Conservation (phyloP, 2,113 vertebrate genomes). For the Planiliza haematocheilus region DNA sequence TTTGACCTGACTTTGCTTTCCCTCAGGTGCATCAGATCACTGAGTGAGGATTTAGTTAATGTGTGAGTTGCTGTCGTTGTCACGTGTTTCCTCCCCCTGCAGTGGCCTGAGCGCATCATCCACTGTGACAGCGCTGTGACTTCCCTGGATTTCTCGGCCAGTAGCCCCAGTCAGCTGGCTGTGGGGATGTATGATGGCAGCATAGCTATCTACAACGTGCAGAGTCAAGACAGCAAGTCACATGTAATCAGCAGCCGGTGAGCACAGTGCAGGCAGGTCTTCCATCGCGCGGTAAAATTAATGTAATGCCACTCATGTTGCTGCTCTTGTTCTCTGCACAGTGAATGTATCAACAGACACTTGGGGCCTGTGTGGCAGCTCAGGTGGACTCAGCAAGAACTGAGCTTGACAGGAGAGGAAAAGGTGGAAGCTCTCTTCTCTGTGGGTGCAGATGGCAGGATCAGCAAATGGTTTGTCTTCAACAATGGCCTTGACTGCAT, state of each 20-base stretch:
- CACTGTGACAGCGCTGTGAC: conserved; percentile 84
- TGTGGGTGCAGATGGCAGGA: conserved; percentile 88
- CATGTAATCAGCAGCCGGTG: conserved; percentile 82
- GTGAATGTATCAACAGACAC: conserved; percentile 86
- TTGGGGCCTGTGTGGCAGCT: conserved; percentile 89
- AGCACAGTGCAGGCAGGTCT: background rate
- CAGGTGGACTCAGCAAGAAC: conserved; percentile 87
- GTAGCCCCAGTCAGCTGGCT: conserved; percentile 84
- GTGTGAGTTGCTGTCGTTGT: background rate
- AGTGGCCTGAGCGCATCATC: conserved; percentile 93
- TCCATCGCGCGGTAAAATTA: background rate
- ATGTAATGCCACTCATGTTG: background rate
- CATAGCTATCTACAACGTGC: conserved; percentile 84
- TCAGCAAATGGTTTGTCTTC: conserved; percentile 87
- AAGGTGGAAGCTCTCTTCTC: conserved; percentile 86
- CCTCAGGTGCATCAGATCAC: background rate
- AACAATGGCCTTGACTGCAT: conserved; percentile 85
- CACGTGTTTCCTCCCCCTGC: conserved; percentile 9
- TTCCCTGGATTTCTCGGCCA: conserved; percentile 88
- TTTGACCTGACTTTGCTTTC: background rate
- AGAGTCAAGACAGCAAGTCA: background rate
- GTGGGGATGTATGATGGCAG: conserved; percentile 86
- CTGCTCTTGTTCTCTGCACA: conserved; percentile 58
- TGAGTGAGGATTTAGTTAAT: background rate
- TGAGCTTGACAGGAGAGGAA: conserved; percentile 77